Conservation (phyloP, 2,113 vertebrate genomes). For the Tetrao urogallus region DNA sequence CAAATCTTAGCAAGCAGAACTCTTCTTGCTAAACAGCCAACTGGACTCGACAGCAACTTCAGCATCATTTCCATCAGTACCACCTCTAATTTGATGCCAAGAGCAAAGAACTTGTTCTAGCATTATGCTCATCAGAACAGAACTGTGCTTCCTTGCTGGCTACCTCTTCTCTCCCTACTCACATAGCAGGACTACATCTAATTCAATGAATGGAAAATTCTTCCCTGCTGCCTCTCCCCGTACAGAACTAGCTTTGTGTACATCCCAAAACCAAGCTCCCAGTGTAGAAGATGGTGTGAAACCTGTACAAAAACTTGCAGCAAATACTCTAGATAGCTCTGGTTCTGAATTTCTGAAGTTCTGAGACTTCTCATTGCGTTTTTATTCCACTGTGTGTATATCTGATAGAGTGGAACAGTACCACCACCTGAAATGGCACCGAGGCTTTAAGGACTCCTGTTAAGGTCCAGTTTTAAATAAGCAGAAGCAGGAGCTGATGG, state of each 20-base stretch:
- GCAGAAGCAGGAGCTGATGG: background rate
- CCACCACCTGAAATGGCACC: background rate
- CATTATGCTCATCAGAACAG: conserved; percentile 3
- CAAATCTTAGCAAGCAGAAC: background rate
- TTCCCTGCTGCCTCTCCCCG: background rate
- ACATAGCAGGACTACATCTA: background rate
- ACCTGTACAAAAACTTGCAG: background rate
- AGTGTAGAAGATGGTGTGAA: background rate
- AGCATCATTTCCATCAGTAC: background rate
- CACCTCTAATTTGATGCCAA: background rate
- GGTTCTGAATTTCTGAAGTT: background rate
- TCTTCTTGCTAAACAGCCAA: background rate
- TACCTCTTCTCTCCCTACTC: background rate
- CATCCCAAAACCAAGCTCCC: background rate
- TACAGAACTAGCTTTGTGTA: background rate
- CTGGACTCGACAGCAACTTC: background rate
- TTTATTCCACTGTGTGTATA: background rate
- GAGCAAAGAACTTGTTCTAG: background rate
- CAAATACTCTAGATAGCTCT: background rate
- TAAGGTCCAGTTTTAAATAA: background rate
- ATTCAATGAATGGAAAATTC: background rate
- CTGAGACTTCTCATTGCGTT: background rate
- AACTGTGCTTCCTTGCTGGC: background rate
- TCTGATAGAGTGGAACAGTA: background rate
- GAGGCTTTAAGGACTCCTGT: background rate